These are phyloP conservation scores for Mizuhopecten yessoensis DNA, from an alignment of 1,140 invertebrate species.

Conservation along the genomic window DNA sequence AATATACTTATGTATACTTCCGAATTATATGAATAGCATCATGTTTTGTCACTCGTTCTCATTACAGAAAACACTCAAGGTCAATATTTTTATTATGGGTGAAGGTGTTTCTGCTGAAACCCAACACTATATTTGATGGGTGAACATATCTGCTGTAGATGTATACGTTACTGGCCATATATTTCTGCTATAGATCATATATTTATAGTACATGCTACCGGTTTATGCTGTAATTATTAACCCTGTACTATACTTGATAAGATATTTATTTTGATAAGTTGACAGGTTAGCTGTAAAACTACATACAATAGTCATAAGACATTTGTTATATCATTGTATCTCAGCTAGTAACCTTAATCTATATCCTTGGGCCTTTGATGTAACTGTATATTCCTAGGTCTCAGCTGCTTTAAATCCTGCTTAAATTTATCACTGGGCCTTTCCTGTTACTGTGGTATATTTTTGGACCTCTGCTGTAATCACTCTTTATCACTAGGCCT, in stretches of 20 bases:
- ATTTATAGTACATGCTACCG: too few relatives aligned
- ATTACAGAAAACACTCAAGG: conserved; percentile 17
- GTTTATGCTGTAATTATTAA: too few relatives aligned
- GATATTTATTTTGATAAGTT: too few relatives aligned
- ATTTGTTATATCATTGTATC: too few relatives aligned
- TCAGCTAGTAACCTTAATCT: too few relatives aligned
- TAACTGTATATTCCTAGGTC: not conserved
- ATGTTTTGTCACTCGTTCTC: not conserved
- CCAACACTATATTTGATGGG: not conserved
- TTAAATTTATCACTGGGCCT: too few relatives aligned
- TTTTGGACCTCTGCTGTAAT: not conserved
- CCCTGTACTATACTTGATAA: too few relatives aligned
- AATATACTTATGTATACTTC: not conserved
- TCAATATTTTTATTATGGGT: not conserved
- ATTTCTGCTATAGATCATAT: not conserved
- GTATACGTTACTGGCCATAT: not conserved
- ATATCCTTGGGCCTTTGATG: not conserved
- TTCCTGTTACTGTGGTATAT: too few relatives aligned
- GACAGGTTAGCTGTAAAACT: too few relatives aligned
- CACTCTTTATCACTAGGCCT: not conserved
- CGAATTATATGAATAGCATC: not conserved
- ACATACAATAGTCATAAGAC: too few relatives aligned
- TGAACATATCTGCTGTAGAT: not conserved
- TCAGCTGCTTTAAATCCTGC: too few relatives aligned
- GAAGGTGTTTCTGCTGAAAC: not conserved